Evolutionary conservation across 2,888 invertebrate species (phyloP).

Genomic region (Apoderus coryli): DNA sequence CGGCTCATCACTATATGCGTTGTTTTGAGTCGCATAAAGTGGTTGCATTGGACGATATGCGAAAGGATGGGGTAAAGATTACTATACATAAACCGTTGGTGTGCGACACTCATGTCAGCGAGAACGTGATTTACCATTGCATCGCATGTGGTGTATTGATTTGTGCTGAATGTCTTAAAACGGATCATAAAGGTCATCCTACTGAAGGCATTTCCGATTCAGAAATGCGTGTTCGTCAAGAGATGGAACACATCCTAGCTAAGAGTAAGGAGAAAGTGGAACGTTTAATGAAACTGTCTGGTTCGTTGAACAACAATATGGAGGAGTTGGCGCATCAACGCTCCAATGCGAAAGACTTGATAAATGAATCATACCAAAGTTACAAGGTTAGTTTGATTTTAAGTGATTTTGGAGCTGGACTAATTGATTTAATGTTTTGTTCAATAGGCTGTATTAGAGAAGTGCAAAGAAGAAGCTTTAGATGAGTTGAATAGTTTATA

Average conservation of each 20-base stretch:
- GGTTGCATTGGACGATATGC: conserved; percentile 74
- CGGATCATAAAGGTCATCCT: conserved; percentile 74
- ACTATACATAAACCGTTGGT: conserved; percentile 82
- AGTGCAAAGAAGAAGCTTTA: conserved; percentile 60
- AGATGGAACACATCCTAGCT: conserved; percentile 56
- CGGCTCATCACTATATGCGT: conserved; percentile 92
- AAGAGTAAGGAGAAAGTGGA: conserved; percentile 65
- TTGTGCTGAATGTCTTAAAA: conserved; percentile 75
- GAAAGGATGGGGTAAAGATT: conserved; percentile 58
- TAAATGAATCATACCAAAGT: conserved; percentile 65
- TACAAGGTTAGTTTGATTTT: too few species aligned
- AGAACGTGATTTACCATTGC: conserved; percentile 79
- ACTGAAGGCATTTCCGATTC: conserved; percentile 71
- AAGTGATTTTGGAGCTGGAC: too few species aligned
- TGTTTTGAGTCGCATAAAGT: conserved; percentile 93
- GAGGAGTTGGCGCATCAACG: conserved; percentile 78
- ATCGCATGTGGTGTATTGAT: conserved; percentile 74
- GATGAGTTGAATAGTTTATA: conserved; percentile 63
- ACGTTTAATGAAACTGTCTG: conserved; percentile 61
- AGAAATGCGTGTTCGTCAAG: conserved; percentile 58
- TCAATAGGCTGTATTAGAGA: conserved; percentile 69
- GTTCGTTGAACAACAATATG: conserved; percentile 61
- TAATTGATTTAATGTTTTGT: too few species aligned
- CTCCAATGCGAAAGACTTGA: conserved; percentile 69
- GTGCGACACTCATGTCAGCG: conserved; percentile 66